Conservation (phyloP, 2,888 invertebrate genomes). For the Cheilosia soror region DNA sequence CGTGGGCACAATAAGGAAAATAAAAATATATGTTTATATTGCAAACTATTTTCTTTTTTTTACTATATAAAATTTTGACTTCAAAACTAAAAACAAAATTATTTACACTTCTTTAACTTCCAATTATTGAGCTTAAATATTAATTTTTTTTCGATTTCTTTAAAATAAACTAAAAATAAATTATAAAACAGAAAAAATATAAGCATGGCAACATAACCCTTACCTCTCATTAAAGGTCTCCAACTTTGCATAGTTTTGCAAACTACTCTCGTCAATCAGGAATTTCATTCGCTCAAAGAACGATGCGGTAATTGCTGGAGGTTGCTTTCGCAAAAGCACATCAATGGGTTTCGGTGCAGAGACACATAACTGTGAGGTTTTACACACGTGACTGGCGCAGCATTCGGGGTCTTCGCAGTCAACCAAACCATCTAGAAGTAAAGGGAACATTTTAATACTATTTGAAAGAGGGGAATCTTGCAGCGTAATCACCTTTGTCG, state of each 20-base stretch:
- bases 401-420: conserved; percentile 99
- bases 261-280: conserved; percentile 98
- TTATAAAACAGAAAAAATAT: conserved; percentile 43
- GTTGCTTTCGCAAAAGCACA: conserved; percentile 96
- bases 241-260: conserved; percentile 98
- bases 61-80: conserved; percentile 54
- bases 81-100: conserved; percentile 56
- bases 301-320: conserved; percentile 97
- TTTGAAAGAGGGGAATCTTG: background rate
- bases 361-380: conserved; percentile 95
- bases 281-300: conserved; percentile 99
- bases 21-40: conserved; percentile 74
- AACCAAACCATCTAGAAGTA: conserved; percentile 92
- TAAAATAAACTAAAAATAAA: conserved; percentile 35
- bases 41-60: conserved; percentile 70
- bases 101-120: conserved; percentile 50
- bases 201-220: conserved; percentile 82
- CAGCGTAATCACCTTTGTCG: conserved; percentile 91
- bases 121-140: conserved; percentile 50
- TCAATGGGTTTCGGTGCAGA: conserved; percentile 98
- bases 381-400: conserved; percentile 92
- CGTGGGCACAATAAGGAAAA: conserved; percentile 83
- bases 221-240: conserved; percentile 99
- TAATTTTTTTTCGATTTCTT: conserved; percentile 20
- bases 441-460: background rate